A percentile compares a stretch with the other conserved stretches of the same genome.
Evolutionary conservation across 1,140 invertebrate species (phyloP).

Genomic region (Neodiprion lecontei): DNA sequence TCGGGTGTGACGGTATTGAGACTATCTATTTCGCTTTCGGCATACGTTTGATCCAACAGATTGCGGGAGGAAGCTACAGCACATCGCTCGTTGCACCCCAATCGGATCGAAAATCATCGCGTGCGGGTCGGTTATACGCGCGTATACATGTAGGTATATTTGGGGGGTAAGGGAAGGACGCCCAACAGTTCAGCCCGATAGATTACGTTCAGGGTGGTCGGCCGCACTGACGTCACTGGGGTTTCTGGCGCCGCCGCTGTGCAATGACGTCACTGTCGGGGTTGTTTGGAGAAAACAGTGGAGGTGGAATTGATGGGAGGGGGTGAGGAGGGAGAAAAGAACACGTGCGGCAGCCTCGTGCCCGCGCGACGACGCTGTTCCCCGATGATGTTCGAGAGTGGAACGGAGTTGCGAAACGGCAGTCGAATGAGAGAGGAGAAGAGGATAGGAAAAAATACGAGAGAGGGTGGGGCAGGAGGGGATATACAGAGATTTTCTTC

Average conservation of each 20-base stretch:
- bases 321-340: background rate
- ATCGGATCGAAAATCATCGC: too few relatives aligned
- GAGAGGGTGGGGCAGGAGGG: too few relatives aligned
- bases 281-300: background rate
- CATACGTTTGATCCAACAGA: too few relatives aligned
- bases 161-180: conserved; percentile 5
- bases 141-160: background rate
- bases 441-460: too few relatives aligned
- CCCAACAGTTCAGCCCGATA: background rate
- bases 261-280: background rate
- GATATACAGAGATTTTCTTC: too few relatives aligned
- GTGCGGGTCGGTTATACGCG: background rate
- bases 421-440: too few relatives aligned
- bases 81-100: too few relatives aligned
- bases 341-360: background rate
- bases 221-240: background rate
- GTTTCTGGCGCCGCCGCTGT: background rate
- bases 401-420: too few relatives aligned
- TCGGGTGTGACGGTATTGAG: too few relatives aligned
- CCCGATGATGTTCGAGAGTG: background rate
- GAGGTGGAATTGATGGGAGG: conserved; percentile 18
- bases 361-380: background rate
- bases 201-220: conserved; percentile 4
- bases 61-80: too few relatives aligned
- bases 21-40: too few relatives aligned